These are phyloP conservation scores for Oriolus oriolus DNA, from an alignment of 2,113 vertebrate genomes.

Conservation along the genomic window DNA sequence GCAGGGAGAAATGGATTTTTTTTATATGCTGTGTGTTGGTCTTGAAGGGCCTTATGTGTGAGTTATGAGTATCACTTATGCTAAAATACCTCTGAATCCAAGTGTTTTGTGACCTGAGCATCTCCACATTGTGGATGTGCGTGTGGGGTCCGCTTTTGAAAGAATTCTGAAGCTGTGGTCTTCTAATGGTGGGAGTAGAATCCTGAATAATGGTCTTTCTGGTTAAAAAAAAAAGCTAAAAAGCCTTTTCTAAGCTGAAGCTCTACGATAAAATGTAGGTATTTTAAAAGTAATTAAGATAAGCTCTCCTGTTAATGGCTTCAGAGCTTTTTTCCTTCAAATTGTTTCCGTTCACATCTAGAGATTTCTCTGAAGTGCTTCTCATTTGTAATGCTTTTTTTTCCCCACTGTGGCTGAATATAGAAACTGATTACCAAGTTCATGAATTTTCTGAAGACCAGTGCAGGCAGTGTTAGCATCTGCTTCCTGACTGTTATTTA, in stretches of 20 bases:
- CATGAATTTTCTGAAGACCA: slow-evolving; percentile 48
- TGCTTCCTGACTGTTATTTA: slow-evolving; percentile 52
- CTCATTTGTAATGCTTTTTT: slow-evolving; percentile 33
- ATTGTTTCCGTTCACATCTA: slow-evolving; percentile 29
- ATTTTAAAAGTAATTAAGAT: slow-evolving; percentile 50
- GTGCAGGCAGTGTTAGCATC: slow-evolving; percentile 29
- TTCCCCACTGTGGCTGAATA: slow-evolving; percentile 10
- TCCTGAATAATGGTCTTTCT: background rate
- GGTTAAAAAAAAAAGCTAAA: background rate
- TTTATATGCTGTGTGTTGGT: background rate
- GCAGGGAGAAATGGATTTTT: background rate
- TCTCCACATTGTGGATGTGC: accelerated
- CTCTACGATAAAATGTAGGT: background rate
- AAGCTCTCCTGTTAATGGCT: slow-evolving; percentile 17
- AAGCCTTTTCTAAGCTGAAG: background rate
- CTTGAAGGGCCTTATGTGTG: background rate
- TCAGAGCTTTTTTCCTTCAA: slow-evolving; percentile 3
- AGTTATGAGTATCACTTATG: background rate
- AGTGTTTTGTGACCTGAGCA: background rate
- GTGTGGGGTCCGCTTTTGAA: background rate
- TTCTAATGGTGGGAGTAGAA: background rate
- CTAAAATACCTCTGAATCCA: background rate
- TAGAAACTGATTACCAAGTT: slow-evolving; percentile 56
- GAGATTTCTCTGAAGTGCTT: slow-evolving; percentile 43
- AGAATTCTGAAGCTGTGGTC: background rate